These are phyloP conservation scores for Lycaon pictus DNA, from an alignment of 2,113 vertebrate genomes.

Conservation along the genomic window DNA sequence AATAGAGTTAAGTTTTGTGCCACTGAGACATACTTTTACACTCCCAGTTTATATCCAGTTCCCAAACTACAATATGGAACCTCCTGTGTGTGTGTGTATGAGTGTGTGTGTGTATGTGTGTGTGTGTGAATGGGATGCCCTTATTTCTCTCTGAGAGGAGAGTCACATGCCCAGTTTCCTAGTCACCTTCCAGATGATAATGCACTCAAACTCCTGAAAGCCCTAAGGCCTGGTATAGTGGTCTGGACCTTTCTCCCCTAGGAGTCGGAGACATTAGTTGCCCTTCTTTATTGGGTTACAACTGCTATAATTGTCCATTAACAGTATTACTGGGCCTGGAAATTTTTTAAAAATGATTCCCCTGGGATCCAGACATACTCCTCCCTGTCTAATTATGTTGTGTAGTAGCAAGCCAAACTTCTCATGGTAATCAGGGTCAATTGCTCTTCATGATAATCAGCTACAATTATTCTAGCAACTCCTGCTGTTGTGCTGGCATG, in stretches of 20 bases:
- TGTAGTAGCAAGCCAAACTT: background rate
- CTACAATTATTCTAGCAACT: slow-evolving; percentile 6
- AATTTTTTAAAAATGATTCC: background rate
- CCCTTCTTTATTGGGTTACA: background rate
- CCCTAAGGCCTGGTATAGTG: background rate
- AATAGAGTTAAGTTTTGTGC: background rate
- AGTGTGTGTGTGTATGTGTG: background rate
- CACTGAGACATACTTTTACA: background rate
- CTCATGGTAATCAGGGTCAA: background rate
- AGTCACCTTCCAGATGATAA: background rate
- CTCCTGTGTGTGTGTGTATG: background rate
- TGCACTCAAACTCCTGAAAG: background rate
- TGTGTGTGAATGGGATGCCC: background rate
- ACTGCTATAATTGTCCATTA: background rate
- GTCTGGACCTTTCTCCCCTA: background rate
- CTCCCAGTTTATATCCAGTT: background rate
- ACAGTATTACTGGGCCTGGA: background rate
- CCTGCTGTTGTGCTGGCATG: background rate
- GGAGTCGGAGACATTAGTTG: background rate
- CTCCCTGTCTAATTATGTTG: background rate
- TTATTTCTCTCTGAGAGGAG: background rate
- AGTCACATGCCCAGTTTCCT: background rate
- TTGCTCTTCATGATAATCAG: slow-evolving; percentile 38
- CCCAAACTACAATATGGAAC: too few relatives aligned
- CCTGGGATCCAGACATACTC: background rate